Evolutionary conservation across 2,888 invertebrate genomes (phyloP).

Genomic region (Drosophila lutescens): DNA sequence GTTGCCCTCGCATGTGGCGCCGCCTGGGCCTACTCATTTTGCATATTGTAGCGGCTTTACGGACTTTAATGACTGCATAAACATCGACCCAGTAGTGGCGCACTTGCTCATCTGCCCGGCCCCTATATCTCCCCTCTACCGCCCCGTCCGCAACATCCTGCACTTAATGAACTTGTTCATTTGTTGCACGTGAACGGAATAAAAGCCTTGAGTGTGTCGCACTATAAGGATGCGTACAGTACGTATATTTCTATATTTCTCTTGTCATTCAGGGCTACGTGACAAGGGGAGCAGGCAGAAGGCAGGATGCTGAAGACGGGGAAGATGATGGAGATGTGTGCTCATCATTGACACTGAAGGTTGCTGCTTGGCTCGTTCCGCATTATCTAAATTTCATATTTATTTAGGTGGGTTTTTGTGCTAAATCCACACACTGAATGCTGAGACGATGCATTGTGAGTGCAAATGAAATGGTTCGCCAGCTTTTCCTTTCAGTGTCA

Average conservation of each 20-base stretch:
- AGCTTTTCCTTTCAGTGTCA: background rate
- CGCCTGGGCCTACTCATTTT: slow-evolving; percentile 49
- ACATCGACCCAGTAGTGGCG: slow-evolving; percentile 48
- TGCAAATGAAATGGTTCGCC: background rate
- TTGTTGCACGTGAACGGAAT: slow-evolving; percentile 71
- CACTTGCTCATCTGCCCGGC: slow-evolving; percentile 11
- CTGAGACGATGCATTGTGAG: slow-evolving; percentile 11
- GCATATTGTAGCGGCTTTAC: slow-evolving; percentile 62
- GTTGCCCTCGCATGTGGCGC: slow-evolving; percentile 51
- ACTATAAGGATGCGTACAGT: slow-evolving; percentile 27
- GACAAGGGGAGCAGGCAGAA: slow-evolving; percentile 13
- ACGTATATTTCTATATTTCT: slow-evolving; percentile 53
- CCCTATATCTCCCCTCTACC: background rate
- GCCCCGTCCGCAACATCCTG: slow-evolving; percentile 24
- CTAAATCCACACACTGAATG: slow-evolving; percentile 7
- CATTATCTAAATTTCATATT: slow-evolving; percentile 42
- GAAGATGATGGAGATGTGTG: slow-evolving; percentile 16
- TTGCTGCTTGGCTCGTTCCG: slow-evolving; percentile 18
- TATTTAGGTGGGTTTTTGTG: slow-evolving; percentile 17
- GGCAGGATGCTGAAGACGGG: slow-evolving; percentile 7
- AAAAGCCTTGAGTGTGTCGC: slow-evolving; percentile 32
- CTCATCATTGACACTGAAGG: slow-evolving; percentile 23
- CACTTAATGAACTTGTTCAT: slow-evolving; percentile 77
- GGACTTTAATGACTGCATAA: slow-evolving; percentile 53
- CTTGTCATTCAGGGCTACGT: slow-evolving; percentile 47